Evolutionary conservation across 2,888 invertebrate species (phyloP).

Genomic region (Pegoplata infirma): DNA sequence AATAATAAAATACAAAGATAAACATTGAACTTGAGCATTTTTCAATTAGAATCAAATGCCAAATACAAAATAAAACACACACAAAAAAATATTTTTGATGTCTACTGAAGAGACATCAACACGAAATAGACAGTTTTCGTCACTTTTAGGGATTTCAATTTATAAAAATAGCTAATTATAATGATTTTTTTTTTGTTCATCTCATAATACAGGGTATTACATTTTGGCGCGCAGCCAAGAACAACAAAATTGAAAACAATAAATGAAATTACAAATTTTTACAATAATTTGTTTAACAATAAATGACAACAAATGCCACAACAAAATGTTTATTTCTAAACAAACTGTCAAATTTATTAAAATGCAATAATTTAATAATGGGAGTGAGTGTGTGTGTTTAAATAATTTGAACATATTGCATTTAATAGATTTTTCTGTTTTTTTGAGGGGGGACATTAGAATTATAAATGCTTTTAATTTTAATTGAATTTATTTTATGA

Average conservation of each 20-base stretch:
- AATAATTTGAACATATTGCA: neutral
- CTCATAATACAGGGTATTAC: conserved; percentile 15
- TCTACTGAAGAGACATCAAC: neutral
- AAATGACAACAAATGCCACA: conserved; percentile 33
- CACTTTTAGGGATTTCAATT: conserved; percentile 26
- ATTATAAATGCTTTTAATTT: neutral
- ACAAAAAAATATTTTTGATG: neutral
- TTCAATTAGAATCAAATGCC: conserved; percentile 25
- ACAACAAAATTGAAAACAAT: conserved; percentile 12
- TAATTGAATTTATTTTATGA: too few relatives aligned
- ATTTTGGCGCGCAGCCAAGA: conserved; percentile 39
- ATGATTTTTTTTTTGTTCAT: conserved; percentile 1
- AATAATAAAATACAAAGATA: neutral
- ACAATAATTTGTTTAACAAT: neutral
- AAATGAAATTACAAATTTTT: conserved; percentile 13
- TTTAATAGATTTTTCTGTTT: neutral
- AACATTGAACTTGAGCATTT: conserved; percentile 46
- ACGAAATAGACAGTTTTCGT: conserved; percentile 43
- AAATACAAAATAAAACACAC: conserved; percentile 15
- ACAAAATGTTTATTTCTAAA: conserved; percentile 34
- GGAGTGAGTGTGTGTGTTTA: neutral
- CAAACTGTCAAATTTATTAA: conserved; percentile 34
- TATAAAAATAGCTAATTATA: conserved; percentile 24
- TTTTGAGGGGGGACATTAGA: too few relatives aligned
- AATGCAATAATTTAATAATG: conserved; percentile 3